Evolutionary conservation across 2,888 invertebrate genomes (phyloP), one percentile per base, ranked within the genome.

Genomic region (Neoitamus cyanurus): DNA sequence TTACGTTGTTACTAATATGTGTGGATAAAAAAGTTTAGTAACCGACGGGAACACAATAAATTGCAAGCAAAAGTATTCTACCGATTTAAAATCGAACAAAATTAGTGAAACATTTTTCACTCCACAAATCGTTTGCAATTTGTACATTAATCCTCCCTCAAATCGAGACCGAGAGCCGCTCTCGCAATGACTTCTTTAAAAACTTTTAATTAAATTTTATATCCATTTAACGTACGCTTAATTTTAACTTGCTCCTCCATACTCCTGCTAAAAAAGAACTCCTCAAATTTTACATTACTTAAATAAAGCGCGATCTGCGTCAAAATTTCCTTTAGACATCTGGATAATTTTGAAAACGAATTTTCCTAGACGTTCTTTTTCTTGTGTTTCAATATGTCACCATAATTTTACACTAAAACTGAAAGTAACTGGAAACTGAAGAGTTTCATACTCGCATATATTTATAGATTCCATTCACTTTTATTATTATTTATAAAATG

Each of bases 281-380:
- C 20, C 20, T 58, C 31, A 70, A 75, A 75, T 42, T 42, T 75
- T 75, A 75, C 20, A 15, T 31, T 73, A 73, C 25, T 42, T 58
- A 58, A 58, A 58, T 58, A 58, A 58, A 58, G 15, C 58, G 58
- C 15, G 25, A 58, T 20, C 20, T 58, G 20, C 58, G 3, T 58
- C 58, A 58, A 15, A 58, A 25, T 75, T 36, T 75, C 25, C 28
- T 42, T 75, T 75, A 75, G 25, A 75, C 37, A 34, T 37, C 75
- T 75, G 75, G 42, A 42, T 42, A 75, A 75, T 75, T 75, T 75
- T 75, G 75, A 75, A 75, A 75, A 75, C 25, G 28, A 37, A 75
- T 75, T 75, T 20, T 75, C 46, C 75, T 75, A 75, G 75, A 75
- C 37, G 20, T 75, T 42, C 20, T 75, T 34, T 3, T 75, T 73